Evolutionary conservation across 2,888 invertebrate species (phyloP).

Genomic region (Chromoteleia sp.): DNA sequence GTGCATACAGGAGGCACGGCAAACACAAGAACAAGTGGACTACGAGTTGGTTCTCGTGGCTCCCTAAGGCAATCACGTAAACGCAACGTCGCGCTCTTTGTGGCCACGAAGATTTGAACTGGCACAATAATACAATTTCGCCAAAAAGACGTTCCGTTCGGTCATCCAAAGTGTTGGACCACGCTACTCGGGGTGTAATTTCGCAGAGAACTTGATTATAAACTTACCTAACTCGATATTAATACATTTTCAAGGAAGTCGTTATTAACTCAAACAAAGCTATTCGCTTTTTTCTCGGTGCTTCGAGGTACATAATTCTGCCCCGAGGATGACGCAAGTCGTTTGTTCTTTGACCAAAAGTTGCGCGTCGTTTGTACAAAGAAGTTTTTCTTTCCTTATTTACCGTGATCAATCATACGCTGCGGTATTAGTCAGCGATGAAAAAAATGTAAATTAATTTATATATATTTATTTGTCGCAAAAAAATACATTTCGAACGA

Average conservation of each 20-base stretch:
- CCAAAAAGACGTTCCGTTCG: background rate
- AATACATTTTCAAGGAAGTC: constrained; percentile 30
- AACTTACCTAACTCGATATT: constrained; percentile 21
- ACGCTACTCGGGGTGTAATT: constrained; percentile 15
- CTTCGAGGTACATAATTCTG: background rate
- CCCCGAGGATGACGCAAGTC: background rate
- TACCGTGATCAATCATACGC: background rate
- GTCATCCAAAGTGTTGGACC: constrained; percentile 3
- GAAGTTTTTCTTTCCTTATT: background rate
- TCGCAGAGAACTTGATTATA: background rate
- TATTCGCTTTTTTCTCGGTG: background rate
- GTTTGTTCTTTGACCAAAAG: background rate
- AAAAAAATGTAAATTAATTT: constrained; percentile 20
- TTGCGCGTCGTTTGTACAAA: too few relatives aligned
- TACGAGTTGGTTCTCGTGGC: constrained; percentile 39
- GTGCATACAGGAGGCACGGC: constrained; percentile 15
- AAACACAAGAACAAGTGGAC: constrained; percentile 28
- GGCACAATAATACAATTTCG: constrained; percentile 15
- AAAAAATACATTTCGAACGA: too few relatives aligned
- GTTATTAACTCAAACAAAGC: constrained; percentile 13
- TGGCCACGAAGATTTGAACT: constrained; percentile 14
- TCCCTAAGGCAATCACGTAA: constrained; percentile 59
- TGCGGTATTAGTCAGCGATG: too few relatives aligned
- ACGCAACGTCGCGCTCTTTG: constrained; percentile 23
- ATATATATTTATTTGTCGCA: too few relatives aligned